Evolutionary conservation across 2,113 vertebrate genomes (phyloP), one percentile per base, ranked within the genome.

Genomic region (Pyrgilauda ruficollis): DNA sequence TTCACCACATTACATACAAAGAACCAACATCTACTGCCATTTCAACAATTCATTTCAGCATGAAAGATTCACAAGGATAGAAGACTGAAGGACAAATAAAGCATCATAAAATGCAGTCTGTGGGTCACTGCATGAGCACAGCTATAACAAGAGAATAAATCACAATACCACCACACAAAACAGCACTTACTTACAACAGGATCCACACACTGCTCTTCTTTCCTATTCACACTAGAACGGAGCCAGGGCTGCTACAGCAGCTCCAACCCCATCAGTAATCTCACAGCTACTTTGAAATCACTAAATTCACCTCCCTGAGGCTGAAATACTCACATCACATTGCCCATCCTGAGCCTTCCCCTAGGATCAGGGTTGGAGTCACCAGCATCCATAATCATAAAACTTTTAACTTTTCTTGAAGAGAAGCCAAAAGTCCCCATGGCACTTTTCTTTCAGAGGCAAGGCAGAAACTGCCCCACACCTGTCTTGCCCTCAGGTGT

Each of bases 301-400:
- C 6, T 11, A 39, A 33, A 1, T 35, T 87, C 68, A 28, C 14
- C 37, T 17, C 24, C n/a, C 44, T 4, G 4, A 49, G 0, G 4
- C 2, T 18, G 13, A 53, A 56, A 62, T 18, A 30, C 18, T 17
- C 14, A 49, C 17, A 22, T 9, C 8, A 24, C 2, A 0, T 8
- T 33, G 30, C 5, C 52, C 30, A 55, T 55, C 53, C 0, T 41
- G 6, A 84, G 17, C 22, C 9, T 10, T 47, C 43, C 30, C 39
- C 19, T 15, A 17, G 13, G 5, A 3, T 11, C 47, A 72, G 5
- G 4, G 8, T 39, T 27, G 2, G 31, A 2, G 1, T 13, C 55
- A 59, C 6, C 7, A 63, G 33, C 0, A 1, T 1, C 3, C 7
- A 31, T 0, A 15, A 0, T 4, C 8, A 52, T 0, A 8, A 7